phyloP scores from a whole-genome alignment of 2,797 vertebrate species.

The Sebastes paucispinis region DNA sequence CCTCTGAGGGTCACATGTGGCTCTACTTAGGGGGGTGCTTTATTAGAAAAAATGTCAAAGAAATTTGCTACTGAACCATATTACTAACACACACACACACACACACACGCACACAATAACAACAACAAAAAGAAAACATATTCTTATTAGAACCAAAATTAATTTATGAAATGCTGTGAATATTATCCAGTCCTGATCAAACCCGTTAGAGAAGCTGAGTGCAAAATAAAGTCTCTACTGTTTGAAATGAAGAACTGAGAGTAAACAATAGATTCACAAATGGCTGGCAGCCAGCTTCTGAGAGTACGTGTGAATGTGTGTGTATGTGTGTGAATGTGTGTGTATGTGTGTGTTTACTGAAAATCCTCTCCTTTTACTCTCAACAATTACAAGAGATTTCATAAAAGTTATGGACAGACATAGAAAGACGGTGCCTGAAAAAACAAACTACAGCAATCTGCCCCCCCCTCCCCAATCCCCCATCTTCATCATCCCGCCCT shows the following conservation, averaged over 20 bases:
- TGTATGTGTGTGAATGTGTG: conserved; percentile 1
- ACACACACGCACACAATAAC: not conserved
- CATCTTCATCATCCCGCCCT: conserved; percentile 29
- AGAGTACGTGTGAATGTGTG: not conserved
- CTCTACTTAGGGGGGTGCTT: not conserved
- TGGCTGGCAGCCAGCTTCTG: conserved; percentile 56
- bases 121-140: not conserved
- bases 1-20: not conserved
- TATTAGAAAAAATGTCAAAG: not conserved
- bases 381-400: conserved; percentile 67
- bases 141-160: conserved; percentile 1
- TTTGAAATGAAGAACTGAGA: conserved; percentile 62
- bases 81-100: not conserved
- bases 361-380: conserved; percentile 56
- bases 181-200: conserved; percentile 16
- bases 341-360: conserved; percentile 36
- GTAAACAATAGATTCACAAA: conserved; percentile 73
- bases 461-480: not conserved
- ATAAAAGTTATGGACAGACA: conserved; percentile 45
- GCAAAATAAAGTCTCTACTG: conserved; percentile 39
- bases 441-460: conserved; percentile 45
- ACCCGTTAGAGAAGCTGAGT: conserved; percentile 18
- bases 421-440: not conserved
- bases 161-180: conserved; percentile 10
- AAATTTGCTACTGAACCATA: not conserved